A percentile compares a stretch with the other conserved stretches of the same genome.
These are phyloP conservation scores for Andrena hattorfiana DNA, from an alignment of 2,888 invertebrate species.

Conservation along the genomic window DNA sequence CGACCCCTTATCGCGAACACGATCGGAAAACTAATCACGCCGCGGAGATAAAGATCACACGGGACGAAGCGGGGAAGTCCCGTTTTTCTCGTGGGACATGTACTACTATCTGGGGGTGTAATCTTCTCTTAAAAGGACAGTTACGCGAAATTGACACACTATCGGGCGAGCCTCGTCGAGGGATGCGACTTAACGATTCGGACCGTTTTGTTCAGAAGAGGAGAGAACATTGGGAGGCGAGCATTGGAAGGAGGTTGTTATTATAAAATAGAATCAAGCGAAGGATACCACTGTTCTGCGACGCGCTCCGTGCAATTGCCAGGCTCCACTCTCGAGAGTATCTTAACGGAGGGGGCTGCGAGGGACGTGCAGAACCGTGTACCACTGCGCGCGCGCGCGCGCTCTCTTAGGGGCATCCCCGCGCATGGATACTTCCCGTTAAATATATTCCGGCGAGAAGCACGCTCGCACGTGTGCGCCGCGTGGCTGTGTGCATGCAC, in stretches of 20 bases:
- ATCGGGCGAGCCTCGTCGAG: background rate
- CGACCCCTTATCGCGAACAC: conserved; percentile 3
- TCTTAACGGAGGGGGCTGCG: conserved; percentile 2
- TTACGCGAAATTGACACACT: background rate
- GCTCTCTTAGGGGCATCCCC: background rate
- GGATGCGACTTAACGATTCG: background rate
- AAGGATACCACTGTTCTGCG: conserved; percentile 51
- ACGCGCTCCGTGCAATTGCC: conserved; percentile 50
- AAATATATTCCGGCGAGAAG: conserved; percentile 41
- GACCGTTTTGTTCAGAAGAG: background rate
- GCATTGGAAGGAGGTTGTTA: conserved; percentile 18
- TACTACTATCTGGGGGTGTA: background rate
- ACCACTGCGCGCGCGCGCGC: conserved; percentile 34
- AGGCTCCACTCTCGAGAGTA: conserved; percentile 42
- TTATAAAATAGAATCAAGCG: conserved; percentile 30
- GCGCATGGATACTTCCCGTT: conserved; percentile 51
- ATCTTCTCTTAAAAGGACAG: background rate
- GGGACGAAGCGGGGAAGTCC: background rate
- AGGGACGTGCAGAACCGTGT: conserved; percentile 21
- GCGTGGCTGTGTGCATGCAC: conserved; percentile 32
- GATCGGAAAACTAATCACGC: conserved; percentile 10
- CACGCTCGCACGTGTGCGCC: conserved; percentile 45
- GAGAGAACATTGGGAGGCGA: conserved; percentile 5
- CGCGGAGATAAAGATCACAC: background rate
- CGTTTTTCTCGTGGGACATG: background rate